These are phyloP conservation scores for Streptopelia turtur DNA, from an alignment of 2,797 vertebrate species.

Conservation along the genomic window DNA sequence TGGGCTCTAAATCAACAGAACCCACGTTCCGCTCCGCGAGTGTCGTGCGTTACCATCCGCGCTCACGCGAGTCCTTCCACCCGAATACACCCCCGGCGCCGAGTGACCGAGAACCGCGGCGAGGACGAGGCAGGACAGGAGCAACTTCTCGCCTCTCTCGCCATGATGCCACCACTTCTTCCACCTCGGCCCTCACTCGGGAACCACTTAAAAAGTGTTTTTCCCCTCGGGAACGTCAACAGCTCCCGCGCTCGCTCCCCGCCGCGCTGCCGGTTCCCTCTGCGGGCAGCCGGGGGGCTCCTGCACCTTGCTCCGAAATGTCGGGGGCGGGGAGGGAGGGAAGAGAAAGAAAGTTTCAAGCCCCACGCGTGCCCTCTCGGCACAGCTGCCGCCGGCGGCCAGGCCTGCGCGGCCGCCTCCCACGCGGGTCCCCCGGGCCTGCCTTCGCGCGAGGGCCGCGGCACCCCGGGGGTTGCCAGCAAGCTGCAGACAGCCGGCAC, in stretches of 20 bases:
- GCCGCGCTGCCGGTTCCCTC: not conserved
- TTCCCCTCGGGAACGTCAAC: not conserved
- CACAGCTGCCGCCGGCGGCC: not conserved
- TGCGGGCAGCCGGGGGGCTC: not conserved
- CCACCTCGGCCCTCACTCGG: not conserved
- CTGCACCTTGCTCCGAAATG: not conserved
- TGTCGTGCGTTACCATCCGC: not conserved
- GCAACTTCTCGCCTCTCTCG: not conserved
- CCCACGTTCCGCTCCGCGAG: not conserved
- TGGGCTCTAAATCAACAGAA: not conserved
- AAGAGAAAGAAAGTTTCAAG: not conserved
- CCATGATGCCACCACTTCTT: not conserved
- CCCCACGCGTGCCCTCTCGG: not conserved
- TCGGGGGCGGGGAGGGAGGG: no score
- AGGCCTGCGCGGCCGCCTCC: not conserved
- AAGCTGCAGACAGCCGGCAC: conserved; percentile 68
- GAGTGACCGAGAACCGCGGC: not conserved
- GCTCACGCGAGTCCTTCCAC: not conserved
- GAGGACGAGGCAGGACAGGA: not conserved
- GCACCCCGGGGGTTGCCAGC: conserved; percentile 63
- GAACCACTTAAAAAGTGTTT: not conserved
- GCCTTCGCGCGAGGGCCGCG: conserved; percentile 33
- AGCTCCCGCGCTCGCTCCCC: not conserved
- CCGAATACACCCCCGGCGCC: not conserved
- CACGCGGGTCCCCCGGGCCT: conserved; percentile 44